These are phyloP conservation scores for Marmota monax DNA, from an alignment of 2,113 vertebrate genomes.

Conservation along the genomic window DNA sequence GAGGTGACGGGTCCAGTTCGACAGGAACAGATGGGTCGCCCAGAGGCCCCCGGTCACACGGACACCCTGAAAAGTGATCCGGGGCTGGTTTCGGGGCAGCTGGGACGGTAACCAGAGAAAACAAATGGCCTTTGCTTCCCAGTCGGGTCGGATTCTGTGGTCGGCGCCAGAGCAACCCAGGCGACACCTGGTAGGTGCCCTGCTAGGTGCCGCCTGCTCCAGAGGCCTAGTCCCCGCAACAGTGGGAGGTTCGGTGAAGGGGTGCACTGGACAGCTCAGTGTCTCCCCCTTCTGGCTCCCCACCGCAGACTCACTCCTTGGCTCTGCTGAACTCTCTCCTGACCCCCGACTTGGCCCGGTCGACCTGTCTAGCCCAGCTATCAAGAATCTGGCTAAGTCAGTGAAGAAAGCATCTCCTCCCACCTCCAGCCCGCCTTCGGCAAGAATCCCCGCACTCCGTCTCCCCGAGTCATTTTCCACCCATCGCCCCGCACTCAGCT, in stretches of 20 bases:
- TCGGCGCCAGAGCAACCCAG: slow-evolving; percentile 40
- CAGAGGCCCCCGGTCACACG: neutral
- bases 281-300: neutral
- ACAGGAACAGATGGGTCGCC: neutral
- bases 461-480: neutral
- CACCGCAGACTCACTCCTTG: neutral
- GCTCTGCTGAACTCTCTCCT: neutral
- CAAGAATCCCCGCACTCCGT: neutral
- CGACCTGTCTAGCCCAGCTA: neutral
- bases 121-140: slow-evolving; percentile 64
- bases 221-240: neutral
- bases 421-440: too few species aligned
- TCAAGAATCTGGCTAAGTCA: too few species aligned
- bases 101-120: neutral
- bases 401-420: too few species aligned
- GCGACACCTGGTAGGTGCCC: neutral
- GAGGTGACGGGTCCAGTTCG: neutral
- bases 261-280: neutral
- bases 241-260: neutral
- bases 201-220: neutral
- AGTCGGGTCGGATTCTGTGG: neutral
- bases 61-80: slow-evolving; percentile 41
- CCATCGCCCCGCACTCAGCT: neutral
- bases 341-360: neutral
- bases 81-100: neutral